These are phyloP conservation scores for Vidua macroura DNA, from an alignment of 2,113 vertebrate genomes.

Conservation along the genomic window DNA sequence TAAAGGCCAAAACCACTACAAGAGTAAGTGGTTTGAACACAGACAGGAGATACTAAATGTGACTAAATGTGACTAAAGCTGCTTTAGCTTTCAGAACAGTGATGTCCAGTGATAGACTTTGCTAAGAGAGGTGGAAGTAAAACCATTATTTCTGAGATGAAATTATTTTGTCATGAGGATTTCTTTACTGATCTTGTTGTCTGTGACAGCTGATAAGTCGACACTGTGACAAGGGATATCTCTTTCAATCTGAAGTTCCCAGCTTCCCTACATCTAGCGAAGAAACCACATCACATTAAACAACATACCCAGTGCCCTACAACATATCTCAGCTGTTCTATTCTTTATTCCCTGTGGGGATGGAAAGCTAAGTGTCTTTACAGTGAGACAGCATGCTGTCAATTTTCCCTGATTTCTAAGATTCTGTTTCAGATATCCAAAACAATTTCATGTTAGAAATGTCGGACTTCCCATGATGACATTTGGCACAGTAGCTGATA, in stretches of 20 bases:
- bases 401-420: not conserved
- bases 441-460: not conserved
- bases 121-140: not conserved
- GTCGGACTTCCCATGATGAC: not conserved
- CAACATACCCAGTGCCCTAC: not conserved
- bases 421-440: not conserved
- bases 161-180: not conserved
- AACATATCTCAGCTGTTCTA: not conserved
- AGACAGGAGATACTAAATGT: not conserved
- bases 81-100: not conserved
- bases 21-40: not conserved
- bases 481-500: not conserved
- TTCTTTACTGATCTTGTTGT: not conserved
- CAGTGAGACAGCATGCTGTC: not conserved
- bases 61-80: not conserved
- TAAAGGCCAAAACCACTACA: not conserved
- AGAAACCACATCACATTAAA: not conserved
- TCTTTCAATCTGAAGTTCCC: not conserved
- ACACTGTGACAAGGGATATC: not conserved
- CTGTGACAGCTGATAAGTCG: not conserved
- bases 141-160: not conserved
- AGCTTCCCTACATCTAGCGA: not conserved
- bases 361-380: not conserved
- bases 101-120: not conserved
- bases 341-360: not conserved